phyloP scores from a whole-genome alignment of 1,140 invertebrate genomes.

The Acromyrmex charruanus region DNA sequence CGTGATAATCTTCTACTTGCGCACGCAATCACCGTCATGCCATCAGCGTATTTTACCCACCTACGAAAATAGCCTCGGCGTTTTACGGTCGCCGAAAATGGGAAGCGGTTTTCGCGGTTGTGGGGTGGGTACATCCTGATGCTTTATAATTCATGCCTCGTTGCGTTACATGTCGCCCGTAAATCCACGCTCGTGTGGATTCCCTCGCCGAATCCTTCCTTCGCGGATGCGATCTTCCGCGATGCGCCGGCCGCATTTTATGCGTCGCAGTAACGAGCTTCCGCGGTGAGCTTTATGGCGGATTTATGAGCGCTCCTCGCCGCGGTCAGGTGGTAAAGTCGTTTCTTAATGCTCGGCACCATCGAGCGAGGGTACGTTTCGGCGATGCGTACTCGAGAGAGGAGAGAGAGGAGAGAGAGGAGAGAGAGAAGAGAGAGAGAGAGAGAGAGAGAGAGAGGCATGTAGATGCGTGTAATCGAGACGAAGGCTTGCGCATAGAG shows the following conservation, averaged over 20 bases:
- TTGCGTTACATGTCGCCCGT: slow-evolving; percentile 54
- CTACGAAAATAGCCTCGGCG: slow-evolving; percentile 44
- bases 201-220: slow-evolving; percentile 1
- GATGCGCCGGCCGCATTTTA: slow-evolving; percentile 56
- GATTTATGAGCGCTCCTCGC: slow-evolving; percentile 63
- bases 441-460: background rate
- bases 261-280: slow-evolving; percentile 61
- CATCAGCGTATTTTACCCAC: slow-evolving; percentile 39
- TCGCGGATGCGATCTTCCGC: slow-evolving; percentile 14
- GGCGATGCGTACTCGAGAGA: slow-evolving; percentile 34
- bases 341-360: slow-evolving; percentile 52
- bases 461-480: background rate
- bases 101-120: background rate
- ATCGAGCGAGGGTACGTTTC: slow-evolving; percentile 44
- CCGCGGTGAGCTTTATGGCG: slow-evolving; percentile 57
- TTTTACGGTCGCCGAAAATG: slow-evolving; percentile 47
- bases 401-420: background rate
- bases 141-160: slow-evolving; percentile 54
- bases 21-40: background rate
- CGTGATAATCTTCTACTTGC: slow-evolving; percentile 1
- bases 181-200: slow-evolving; percentile 43
- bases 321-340: slow-evolving; percentile 71
- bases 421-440: no score
- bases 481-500: background rate
- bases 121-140: background rate